These are phyloP conservation scores for Nezara viridula DNA, from an alignment of 2,888 invertebrate species.

Conservation along the genomic window DNA sequence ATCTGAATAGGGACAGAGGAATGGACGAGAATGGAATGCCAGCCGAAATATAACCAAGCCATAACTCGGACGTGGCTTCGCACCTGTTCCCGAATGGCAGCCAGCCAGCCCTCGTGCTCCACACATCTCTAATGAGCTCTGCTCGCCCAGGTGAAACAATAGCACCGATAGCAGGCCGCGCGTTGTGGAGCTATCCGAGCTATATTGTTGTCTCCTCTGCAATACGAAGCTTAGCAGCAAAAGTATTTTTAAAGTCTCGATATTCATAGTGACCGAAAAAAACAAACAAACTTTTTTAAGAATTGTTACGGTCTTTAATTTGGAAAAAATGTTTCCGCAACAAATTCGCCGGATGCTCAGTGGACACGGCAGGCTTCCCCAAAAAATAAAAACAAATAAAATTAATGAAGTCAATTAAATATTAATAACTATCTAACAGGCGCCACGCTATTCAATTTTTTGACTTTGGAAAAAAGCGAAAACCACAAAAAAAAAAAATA, in stretches of 20 bases:
- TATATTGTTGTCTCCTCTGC: not conserved
- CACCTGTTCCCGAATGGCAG: not conserved
- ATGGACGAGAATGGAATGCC: not conserved
- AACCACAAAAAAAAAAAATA: no score
- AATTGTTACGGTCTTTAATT: no score
- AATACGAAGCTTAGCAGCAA: not conserved
- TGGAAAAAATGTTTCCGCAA: no score
- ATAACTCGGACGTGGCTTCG: not conserved
- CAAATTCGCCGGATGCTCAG: no score
- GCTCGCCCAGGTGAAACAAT: conserved; percentile 21
- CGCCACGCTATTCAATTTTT: no score
- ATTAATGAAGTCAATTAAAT: no score
- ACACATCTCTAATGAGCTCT: not conserved
- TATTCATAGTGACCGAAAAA: not conserved
- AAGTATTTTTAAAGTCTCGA: not conserved
- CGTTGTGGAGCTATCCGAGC: not conserved
- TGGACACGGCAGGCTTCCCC: no score
- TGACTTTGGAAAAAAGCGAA: no score
- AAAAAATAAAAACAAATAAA: no score
- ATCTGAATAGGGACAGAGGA: conserved; percentile 10
- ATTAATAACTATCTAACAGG: no score
- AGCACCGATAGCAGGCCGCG: not conserved
- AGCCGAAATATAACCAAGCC: conserved; percentile 6
- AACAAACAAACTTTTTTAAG: not conserved
- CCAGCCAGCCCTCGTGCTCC: not conserved